Percentiles rank a stretch among this genome's conserved stretches.
Evolutionary conservation across 2,113 vertebrate genomes (phyloP).

Genomic region (Lepisosteus osseus): DNA sequence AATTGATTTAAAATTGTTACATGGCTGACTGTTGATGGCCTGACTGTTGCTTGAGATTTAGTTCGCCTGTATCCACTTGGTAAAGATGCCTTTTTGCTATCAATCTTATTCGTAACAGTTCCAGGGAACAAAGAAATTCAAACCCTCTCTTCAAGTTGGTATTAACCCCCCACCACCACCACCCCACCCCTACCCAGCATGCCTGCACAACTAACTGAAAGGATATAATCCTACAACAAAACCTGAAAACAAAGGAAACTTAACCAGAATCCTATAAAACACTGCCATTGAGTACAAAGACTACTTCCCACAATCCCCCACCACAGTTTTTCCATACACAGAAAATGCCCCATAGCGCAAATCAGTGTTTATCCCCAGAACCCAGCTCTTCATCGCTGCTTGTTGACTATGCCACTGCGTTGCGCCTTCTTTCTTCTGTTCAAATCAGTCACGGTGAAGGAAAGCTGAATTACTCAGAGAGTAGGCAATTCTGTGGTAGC

Average conservation of each 20-base stretch:
- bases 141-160: constrained; percentile 28
- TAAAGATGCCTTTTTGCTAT: constrained; percentile 41
- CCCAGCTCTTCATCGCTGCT: constrained; percentile 29
- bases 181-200: constrained; percentile 63
- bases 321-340: constrained; percentile 35
- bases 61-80: constrained; percentile 31
- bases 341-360: constrained; percentile 67
- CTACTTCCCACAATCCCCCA: constrained; percentile 56
- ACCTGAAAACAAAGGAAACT: constrained; percentile 75
- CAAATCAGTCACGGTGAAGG: too few relatives aligned
- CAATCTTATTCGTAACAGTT: constrained; percentile 61
- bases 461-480: too few relatives aligned
- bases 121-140: constrained; percentile 61
- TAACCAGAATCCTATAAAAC: constrained; percentile 74
- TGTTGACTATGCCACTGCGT: too few relatives aligned
- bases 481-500: too few relatives aligned
- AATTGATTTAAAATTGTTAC: constrained; percentile 72
- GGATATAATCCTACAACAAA: constrained; percentile 76
- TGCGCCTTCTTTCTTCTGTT: too few relatives aligned
- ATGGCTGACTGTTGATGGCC: constrained; percentile 49
- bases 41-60: constrained; percentile 59
- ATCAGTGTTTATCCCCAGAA: constrained; percentile 58
- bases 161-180: constrained; percentile 22
- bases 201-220: constrained; percentile 71
- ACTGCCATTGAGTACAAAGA: constrained; percentile 63